Conservation (phyloP, 2,888 invertebrate genomes). For the Zeuzera pyrina region DNA sequence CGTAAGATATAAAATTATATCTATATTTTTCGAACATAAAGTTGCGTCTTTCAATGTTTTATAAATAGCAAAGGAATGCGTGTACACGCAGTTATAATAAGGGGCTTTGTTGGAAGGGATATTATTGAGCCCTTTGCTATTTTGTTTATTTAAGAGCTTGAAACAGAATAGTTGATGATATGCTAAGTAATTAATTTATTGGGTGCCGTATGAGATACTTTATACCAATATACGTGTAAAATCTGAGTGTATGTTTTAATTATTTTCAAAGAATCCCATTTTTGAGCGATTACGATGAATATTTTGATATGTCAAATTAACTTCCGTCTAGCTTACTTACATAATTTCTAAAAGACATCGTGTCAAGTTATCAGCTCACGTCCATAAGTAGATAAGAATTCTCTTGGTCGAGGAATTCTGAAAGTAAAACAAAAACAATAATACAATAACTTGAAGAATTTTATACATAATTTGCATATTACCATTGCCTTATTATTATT, state of each 20-base stretch:
- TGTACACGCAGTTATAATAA: slow-evolving; percentile 29
- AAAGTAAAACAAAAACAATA: no score
- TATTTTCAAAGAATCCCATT: no score
- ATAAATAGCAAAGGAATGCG: slow-evolving; percentile 57
- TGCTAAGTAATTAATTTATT: no score
- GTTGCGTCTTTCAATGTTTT: slow-evolving; percentile 42
- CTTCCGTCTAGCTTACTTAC: slow-evolving; percentile 47
- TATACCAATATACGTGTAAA: no score
- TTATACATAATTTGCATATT: no score
- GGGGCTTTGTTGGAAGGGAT: slow-evolving; percentile 30
- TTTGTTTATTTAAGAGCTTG: slow-evolving; percentile 25
- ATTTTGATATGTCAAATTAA: no score
- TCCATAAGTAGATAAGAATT: slow-evolving; percentile 32
- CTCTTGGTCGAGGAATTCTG: no score
- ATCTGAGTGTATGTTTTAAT: no score
- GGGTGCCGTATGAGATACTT: no score
- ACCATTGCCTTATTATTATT: no score
- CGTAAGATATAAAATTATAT: slow-evolving; percentile 11
- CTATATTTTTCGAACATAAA: slow-evolving; percentile 43
- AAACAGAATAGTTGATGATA: slow-evolving; percentile 36
- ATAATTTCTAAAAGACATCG: slow-evolving; percentile 62
- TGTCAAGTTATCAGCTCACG: slow-evolving; percentile 30
- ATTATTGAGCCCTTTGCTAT: slow-evolving; percentile 41
- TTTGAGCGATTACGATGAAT: no score
- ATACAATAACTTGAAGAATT: no score